Conservation (phyloP, 2,797 vertebrate species). For the Sebastes glaucus region DNA sequence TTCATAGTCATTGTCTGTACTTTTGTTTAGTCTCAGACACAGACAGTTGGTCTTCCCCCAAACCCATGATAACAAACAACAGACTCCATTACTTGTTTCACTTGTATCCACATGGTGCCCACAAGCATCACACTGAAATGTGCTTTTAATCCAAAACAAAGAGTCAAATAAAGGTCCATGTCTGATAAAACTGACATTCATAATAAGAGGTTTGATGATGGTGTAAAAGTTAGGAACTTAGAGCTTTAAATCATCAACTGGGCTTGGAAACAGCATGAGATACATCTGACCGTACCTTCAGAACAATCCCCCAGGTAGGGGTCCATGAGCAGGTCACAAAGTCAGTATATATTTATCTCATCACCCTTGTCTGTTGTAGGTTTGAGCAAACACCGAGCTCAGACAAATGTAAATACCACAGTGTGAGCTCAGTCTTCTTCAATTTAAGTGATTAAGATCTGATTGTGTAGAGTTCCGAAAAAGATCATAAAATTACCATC, state of each 20-base stretch:
- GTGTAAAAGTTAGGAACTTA: background rate
- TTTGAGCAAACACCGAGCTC: background rate
- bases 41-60: slow-evolving; percentile 47
- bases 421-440: background rate
- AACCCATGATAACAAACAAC: slow-evolving; percentile 51
- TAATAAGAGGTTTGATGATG: background rate
- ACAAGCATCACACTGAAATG: slow-evolving; percentile 56
- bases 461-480: background rate
- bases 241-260: background rate
- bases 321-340: background rate
- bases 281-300: background rate
- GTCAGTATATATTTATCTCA: background rate
- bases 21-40: slow-evolving; percentile 48
- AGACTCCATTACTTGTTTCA: slow-evolving; percentile 51
- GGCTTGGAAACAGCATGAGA: background rate
- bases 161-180: slow-evolving; percentile 46
- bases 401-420: slow-evolving; percentile 7
- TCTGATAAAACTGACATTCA: slow-evolving; percentile 23
- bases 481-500: background rate
- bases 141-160: slow-evolving; percentile 57
- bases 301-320: background rate
- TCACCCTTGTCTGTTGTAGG: background rate
- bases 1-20: background rate
- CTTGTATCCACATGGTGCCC: slow-evolving; percentile 45
- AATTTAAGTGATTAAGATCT: slow-evolving; percentile 12